Conservation (phyloP, 1,140 invertebrate genomes). For the Megalonaias nervosa region DNA sequence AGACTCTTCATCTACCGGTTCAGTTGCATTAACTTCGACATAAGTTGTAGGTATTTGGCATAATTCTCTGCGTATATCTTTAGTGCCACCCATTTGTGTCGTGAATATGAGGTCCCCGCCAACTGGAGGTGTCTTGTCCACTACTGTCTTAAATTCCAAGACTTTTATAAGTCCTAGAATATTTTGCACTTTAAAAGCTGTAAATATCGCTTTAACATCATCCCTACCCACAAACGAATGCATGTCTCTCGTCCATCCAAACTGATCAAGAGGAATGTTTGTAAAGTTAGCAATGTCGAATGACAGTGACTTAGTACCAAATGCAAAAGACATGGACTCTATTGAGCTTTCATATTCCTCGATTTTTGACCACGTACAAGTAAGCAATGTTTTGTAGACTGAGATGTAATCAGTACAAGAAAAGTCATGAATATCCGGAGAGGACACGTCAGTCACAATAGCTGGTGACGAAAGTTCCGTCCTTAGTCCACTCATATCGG, state of each 20-base stretch:
- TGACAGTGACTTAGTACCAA: background rate
- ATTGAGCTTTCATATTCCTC: slow-evolving; percentile 21
- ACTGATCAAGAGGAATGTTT: background rate
- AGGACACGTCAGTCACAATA: slow-evolving; percentile 14
- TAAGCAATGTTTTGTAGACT: slow-evolving; percentile 3
- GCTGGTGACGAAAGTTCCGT: slow-evolving; percentile 12
- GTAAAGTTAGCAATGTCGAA: slow-evolving; percentile 6
- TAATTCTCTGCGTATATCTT: slow-evolving; percentile 1
- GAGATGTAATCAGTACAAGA: slow-evolving; percentile 18
- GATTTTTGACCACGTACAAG: slow-evolving; percentile 15
- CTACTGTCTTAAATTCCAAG: slow-evolving; percentile 12
- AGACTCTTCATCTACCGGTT: slow-evolving; percentile 10
- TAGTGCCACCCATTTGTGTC: slow-evolving; percentile 1
- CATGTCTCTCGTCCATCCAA: slow-evolving; percentile 1
- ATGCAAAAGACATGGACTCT: slow-evolving; percentile 1
- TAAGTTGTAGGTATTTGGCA: slow-evolving; percentile 17
- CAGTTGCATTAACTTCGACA: slow-evolving; percentile 4
- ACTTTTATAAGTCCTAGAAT: slow-evolving; percentile 13
- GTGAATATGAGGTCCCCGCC: background rate
- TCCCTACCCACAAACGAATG: background rate
- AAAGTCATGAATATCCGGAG: slow-evolving; percentile 12
- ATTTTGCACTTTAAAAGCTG: slow-evolving; percentile 2
- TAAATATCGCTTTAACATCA: slow-evolving; percentile 6
- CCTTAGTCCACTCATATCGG: slow-evolving; percentile 10
- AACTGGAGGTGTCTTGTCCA: slow-evolving; percentile 13